Base-by-base conservation (phyloP, 2,888 invertebrate species). In the Melolontha melolontha region DNA sequence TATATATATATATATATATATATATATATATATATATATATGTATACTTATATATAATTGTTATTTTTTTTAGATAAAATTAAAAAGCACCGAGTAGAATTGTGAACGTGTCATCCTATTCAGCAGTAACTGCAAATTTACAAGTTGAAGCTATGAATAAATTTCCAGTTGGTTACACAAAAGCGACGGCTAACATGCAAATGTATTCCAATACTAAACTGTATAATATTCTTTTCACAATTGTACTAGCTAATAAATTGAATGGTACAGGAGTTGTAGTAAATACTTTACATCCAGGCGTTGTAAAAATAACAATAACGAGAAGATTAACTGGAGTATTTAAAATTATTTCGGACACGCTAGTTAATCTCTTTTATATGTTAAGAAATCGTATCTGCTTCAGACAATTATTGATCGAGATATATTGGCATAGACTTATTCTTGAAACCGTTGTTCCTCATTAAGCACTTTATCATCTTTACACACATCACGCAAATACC, bases 281-380 rank as follows among this genome's bases (percentile, higher is more conserved):
- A 2, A 82, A 83, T 70, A 80, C 80, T 34, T 68, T 83, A n/a
- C 80, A 83, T 74, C 83, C 83, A 12, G 83, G 83, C 29, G 70
- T 78, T 50, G 79, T 83, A n/a, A 73, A 78, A 52, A 80, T 79
- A 0, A 74, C 79, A 29, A 74, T 81, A 51, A 76, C 74, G 59
- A 42, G 68, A 17, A 54, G 63, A 34, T 12, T 67, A 11, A 44
- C 54, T 22, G 51, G 41, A 14, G 5, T 63, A 17, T 50, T 16
- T 14, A 62, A 51, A 40, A 27, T 22, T 14, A n/a, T 44, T 16
- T 2, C 27, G 10, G 22, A 41, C 12, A 7, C 29, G 7, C 5
- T 63, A 49, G 27, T 34, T 14, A 11, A 10, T 10, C n/a, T 42
- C 2, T 63, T 44, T 14, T 67, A 63, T 63, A 67, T 34, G 51